phyloP scores from a whole-genome alignment of 2,797 vertebrate genomes.

The Syncerus caffer region DNA sequence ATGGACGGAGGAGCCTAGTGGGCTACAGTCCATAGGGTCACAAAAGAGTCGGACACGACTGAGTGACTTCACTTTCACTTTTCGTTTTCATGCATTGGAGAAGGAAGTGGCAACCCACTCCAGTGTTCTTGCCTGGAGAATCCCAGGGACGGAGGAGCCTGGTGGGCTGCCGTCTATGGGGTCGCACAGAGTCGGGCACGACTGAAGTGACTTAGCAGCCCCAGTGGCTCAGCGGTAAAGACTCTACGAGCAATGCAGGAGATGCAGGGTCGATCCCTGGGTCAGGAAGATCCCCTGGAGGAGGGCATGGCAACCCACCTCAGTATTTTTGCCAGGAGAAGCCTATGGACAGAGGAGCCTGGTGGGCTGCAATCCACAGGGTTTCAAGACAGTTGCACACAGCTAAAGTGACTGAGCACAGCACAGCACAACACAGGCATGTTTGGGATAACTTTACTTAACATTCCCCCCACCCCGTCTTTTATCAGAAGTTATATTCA shows the following conservation, averaged over 20 bases:
- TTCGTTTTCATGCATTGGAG: not conserved
- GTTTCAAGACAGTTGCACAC: not conserved
- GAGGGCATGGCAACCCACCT: not conserved
- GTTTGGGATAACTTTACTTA: not conserved
- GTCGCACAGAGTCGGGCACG: fast-evolving
- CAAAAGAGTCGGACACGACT: fast-evolving
- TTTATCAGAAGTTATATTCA: not conserved
- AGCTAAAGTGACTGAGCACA: not conserved
- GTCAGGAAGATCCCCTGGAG: not conserved
- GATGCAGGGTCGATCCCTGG: not conserved
- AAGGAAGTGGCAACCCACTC: not conserved
- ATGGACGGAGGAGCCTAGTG: not conserved
- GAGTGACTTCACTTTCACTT: not conserved
- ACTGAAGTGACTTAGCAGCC: not conserved
- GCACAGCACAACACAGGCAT: not conserved
- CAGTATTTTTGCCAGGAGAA: not conserved
- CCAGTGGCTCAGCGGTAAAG: not conserved
- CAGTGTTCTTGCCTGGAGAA: not conserved
- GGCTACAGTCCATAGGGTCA: not conserved
- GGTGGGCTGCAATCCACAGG: not conserved
- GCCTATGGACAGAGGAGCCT: not conserved
- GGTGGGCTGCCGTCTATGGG: not conserved
- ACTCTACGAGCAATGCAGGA: not conserved
- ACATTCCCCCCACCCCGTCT: not conserved
- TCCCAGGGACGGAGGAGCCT: not conserved